Conservation (phyloP, 1,140 invertebrate species). For the Caenorhabditis remanei region DNA sequence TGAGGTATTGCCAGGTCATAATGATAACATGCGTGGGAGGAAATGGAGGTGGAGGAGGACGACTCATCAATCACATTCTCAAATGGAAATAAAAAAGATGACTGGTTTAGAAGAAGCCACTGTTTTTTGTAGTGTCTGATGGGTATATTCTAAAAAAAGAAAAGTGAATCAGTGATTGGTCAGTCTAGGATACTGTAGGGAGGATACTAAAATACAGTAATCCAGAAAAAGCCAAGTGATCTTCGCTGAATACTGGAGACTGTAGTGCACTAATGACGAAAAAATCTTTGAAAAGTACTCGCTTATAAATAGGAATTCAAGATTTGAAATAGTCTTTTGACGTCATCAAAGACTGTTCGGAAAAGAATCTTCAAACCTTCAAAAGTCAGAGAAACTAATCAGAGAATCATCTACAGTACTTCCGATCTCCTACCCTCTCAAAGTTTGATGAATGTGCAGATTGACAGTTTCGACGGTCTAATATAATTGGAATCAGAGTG, state of each 20-base stretch:
- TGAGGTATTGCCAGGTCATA: neutral
- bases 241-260: too few species aligned
- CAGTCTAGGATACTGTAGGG: too few species aligned
- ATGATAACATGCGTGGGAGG: conserved; percentile 14
- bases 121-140: too few species aligned
- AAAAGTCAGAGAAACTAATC: neutral
- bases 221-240: too few species aligned
- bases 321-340: neutral
- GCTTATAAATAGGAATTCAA: neutral
- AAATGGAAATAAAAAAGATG: neutral
- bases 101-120: neutral
- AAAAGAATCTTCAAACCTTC: neutral
- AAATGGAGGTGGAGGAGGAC: neutral
- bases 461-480: neutral
- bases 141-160: too few species aligned
- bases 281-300: neutral
- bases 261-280: neutral
- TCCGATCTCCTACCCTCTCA: too few species aligned
- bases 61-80: conserved; percentile 11
- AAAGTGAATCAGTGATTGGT: too few species aligned
- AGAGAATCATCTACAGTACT: conserved; percentile 8
- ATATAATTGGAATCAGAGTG: conserved; percentile 22
- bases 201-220: too few species aligned
- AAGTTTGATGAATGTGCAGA: neutral
- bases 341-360: neutral